phyloP scores from a whole-genome alignment of 53 echinoderm and acorn worm genomes.

The Actinopyga echinites region DNA sequence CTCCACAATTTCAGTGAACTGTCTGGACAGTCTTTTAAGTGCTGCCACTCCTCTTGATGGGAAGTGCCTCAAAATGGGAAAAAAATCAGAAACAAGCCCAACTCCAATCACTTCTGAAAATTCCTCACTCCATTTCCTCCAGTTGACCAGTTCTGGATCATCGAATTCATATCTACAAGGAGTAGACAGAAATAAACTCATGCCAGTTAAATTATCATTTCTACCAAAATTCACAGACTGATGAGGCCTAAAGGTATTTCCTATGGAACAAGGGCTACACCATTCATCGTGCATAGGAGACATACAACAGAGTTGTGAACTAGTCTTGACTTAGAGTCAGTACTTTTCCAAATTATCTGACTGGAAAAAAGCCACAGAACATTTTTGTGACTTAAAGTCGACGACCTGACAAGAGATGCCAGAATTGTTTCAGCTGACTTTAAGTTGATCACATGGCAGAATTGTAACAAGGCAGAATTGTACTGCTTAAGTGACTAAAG shows the following conservation, averaged over 20 bases:
- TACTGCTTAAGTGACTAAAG: too few species aligned
- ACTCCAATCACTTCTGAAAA: background rate
- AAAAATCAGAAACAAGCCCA: background rate
- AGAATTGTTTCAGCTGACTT: too few species aligned
- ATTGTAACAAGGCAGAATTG: too few species aligned
- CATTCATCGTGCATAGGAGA: background rate
- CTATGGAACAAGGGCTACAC: background rate
- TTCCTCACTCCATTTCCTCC: background rate
- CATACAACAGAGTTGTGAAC: background rate
- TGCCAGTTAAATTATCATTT: background rate
- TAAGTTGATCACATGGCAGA: too few species aligned
- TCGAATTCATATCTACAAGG: constrained; percentile 10
- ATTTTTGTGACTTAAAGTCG: too few species aligned
- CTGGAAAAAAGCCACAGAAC: too few species aligned
- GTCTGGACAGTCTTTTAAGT: background rate
- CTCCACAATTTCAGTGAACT: background rate
- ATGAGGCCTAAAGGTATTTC: background rate
- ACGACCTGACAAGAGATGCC: too few species aligned
- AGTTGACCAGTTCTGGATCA: constrained; percentile 10
- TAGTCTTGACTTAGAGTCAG: too few species aligned
- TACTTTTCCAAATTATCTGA: too few species aligned
- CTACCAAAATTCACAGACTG: background rate
- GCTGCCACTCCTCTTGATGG: background rate
- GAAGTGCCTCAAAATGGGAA: background rate
- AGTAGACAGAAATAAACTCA: background rate